phyloP scores from a whole-genome alignment of 2,888 invertebrate genomes.

The Panzeria rudis region DNA sequence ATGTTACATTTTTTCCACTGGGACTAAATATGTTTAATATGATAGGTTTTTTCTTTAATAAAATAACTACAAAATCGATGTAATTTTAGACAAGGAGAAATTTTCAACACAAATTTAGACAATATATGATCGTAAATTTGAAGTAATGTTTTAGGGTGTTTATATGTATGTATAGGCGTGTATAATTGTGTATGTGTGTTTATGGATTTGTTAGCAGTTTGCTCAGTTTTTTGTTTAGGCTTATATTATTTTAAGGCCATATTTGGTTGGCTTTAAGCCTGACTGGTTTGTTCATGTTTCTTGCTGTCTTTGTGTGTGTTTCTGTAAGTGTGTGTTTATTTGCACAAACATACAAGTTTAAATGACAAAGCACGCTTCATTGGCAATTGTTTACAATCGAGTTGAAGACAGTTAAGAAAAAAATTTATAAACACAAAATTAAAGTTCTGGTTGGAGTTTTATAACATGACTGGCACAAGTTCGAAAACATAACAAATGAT shows the following conservation, averaged over 20 bases:
- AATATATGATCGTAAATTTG: no score
- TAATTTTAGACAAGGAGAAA: no score
- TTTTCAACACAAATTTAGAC: no score
- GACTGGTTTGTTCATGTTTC: not conserved
- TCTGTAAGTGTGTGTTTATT: not conserved
- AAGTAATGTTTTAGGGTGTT: no score
- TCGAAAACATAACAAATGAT: constrained; percentile 49
- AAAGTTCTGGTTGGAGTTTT: constrained; percentile 55
- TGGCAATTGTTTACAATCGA: constrained; percentile 68
- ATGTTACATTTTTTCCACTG: no score
- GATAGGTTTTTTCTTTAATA: no score
- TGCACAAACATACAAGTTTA: constrained; percentile 37
- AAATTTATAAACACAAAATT: constrained; percentile 7
- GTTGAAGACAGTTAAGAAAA: constrained; percentile 48
- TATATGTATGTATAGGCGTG: no score
- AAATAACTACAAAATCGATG: no score
- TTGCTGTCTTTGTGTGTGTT: not conserved
- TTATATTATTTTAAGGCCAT: constrained; percentile 51
- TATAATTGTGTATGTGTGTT: not conserved
- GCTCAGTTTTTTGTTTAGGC: constrained; percentile 7
- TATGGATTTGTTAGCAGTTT: not conserved
- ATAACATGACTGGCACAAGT: constrained; percentile 70
- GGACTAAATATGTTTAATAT: no score
- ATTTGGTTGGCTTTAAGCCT: constrained; percentile 42
- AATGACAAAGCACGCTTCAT: constrained; percentile 74